These are phyloP conservation scores for Ariolimax columbianus DNA, from an alignment of 2,888 invertebrate species.

Conservation along the genomic window DNA sequence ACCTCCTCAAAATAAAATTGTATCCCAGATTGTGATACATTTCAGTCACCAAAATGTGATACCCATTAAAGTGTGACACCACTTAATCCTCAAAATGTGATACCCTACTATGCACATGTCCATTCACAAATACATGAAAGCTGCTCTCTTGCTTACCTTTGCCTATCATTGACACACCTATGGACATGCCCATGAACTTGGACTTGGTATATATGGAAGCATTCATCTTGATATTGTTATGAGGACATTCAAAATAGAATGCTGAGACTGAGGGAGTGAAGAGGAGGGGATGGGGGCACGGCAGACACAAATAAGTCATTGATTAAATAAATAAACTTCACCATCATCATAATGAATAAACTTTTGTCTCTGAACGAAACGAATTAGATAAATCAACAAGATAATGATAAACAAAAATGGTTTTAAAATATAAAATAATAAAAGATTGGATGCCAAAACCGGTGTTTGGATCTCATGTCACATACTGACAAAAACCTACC, in stretches of 20 bases:
- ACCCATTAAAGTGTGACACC: no score
- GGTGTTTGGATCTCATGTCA: no score
- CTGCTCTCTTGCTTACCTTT: constrained; percentile 72
- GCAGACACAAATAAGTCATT: no score
- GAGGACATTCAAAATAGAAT: constrained; percentile 80
- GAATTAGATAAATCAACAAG: no score
- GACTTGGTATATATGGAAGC: constrained; percentile 80
- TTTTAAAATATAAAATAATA: no score
- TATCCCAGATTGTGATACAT: background rate
- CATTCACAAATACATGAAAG: background rate
- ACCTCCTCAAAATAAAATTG: background rate
- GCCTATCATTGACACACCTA: constrained; percentile 80
- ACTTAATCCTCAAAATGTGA: background rate
- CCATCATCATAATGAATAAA: no score
- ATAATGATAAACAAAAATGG: no score
- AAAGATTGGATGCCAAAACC: no score
- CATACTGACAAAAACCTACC: no score
- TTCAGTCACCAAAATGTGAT: background rate
- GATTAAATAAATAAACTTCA: no score
- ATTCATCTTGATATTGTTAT: constrained; percentile 79
- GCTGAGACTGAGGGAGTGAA: constrained; percentile 78
- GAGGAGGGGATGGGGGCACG: no score
- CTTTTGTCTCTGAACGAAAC: no score
- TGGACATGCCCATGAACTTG: constrained; percentile 81
- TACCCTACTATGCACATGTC: background rate